Evolutionary conservation across 37 sponge, comb jelly and placozoan genomes (phyloP), one percentile per base, ranked within the genome.

Genomic region (Spongilla lacustris): DNA sequence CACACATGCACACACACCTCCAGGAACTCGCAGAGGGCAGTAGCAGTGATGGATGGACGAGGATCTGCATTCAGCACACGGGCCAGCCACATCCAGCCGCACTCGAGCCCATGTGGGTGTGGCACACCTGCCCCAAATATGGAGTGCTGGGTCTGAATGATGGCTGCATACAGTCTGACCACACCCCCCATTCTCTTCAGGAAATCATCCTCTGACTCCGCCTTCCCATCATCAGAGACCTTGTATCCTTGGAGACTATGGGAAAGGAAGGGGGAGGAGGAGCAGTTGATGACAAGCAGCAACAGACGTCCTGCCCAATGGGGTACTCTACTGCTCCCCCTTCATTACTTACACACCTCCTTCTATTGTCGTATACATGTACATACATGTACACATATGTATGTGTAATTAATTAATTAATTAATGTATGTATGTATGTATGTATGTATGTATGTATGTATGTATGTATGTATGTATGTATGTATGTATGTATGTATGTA

Each of bases 31-130:
- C 48, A 73, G 21, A 98, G 71, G 37, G 89, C 93, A 9, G 95
- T 90, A 11, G 98, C 98, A 21, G 98, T 98, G 0, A 98, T 78
- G 29, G 80, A 78, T 23, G 91, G 91, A 35, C 89, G 72, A 34
- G 98, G 96, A 5, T 89, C 87, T 41, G 84, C 84, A 86, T 98
- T 98, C 32, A 98, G 87, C 50, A 94, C 36, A 21, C 94, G 76
- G 22, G 98, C 89, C 37, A 98, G 81, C 96, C 96, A 96, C 46
- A 30, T 75, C 98, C 98, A 98, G n/a, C 96, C 98, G 75, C 89
- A 73, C 29, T 80, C 93, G 32, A 94, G 31, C 3, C 98, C 95
- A 78, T 92, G 90, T 19, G 95, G 96, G 84, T 94, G 90, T 19
- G 89, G 81, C 30, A 12, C 69, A 6, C 50, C 25, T 36, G 76